Base-by-base conservation (phyloP, 1,140 invertebrate genomes). In the Asbolus verrucosus region DNA sequence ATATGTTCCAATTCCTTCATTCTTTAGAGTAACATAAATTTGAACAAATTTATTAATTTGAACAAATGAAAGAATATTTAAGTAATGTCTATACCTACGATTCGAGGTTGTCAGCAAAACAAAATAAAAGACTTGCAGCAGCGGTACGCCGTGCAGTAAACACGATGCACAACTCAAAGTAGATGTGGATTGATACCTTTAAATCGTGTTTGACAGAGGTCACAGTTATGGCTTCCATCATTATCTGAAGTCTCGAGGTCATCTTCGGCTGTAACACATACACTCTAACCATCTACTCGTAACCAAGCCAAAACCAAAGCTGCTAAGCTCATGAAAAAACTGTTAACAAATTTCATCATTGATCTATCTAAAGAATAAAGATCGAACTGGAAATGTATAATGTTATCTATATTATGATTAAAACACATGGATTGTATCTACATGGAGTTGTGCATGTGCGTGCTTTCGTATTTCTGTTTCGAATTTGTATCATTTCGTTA, bases 141-240 rank as follows among this genome's bases (percentile, higher is more conserved):
- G 46, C 46, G 11, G 5, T 54, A 54, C 21, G 46, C 21, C 9
- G 21, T 54, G 46, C 46, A 54, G 11, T 54, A 54, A 27, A 54
- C 46, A 54, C 19, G 46, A 54, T 66, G 18, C 60, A 41, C 30
- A 70, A 36, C 27, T 70, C 33, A 54, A 54, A 54, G 46, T 54
- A 54, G 46, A 54, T 54, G 21, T 54, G 21, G 21, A 54, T 21
- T 18, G n/a, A 54, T 54, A 54, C 46, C 46, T 67, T 90, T 88
- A 87, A 90, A 90, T 79, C 88, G 87, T 84, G 88, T 88, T 84
- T 90, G 88, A 85, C 89, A 90, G 84, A 90, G 87, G 80, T 84
- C 84, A 84, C 84, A 85, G 82, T 81, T 84, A 86, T 88, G 81
- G 85, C 88, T 84, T 85, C 89, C 87, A 82, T 89, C 87, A 80